A percentile compares a stretch with the other conserved stretches of the same genome.
phyloP scores from a whole-genome alignment of 2,888 invertebrate species.

The Cyrtodaria siliqua region DNA sequence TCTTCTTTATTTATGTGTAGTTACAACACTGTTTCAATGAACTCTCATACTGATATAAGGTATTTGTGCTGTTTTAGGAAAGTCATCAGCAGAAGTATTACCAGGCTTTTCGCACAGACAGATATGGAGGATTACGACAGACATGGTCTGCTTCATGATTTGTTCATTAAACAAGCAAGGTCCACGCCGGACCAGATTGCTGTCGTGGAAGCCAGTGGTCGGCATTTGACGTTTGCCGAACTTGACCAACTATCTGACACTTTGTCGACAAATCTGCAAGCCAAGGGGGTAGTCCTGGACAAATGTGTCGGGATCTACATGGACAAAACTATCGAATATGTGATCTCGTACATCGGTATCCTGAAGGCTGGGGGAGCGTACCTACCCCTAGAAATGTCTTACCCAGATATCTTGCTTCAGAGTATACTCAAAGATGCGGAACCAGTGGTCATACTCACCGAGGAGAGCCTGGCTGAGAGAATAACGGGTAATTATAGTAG shows the following conservation, averaged over 20 bases:
- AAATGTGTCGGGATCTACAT: conserved; percentile 85
- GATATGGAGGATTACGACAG: conserved; percentile 72
- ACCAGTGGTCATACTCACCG: conserved; percentile 82
- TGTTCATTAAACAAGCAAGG: conserved; percentile 80
- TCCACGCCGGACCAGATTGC: conserved; percentile 78
- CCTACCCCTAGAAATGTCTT: conserved; percentile 85
- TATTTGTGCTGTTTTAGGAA: too few relatives aligned
- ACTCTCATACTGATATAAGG: too few relatives aligned
- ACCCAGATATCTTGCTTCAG: conserved; percentile 83
- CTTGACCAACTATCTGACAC: conserved; percentile 80
- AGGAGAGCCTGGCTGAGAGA: conserved; percentile 62
- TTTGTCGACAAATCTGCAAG: conserved; percentile 77
- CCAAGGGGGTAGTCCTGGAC: conserved; percentile 80
- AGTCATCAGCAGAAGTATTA: too few relatives aligned
- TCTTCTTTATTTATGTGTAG: too few relatives aligned
- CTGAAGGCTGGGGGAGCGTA: conserved; percentile 86
- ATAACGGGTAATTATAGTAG: too few relatives aligned
- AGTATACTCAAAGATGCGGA: conserved; percentile 85
- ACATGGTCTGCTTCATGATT: conserved; percentile 81
- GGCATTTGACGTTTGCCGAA: conserved; percentile 76
- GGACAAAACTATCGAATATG: conserved; percentile 84
- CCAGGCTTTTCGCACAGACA: not conserved
- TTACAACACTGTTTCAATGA: too few relatives aligned
- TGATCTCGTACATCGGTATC: conserved; percentile 85
- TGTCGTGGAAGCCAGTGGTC: conserved; percentile 72